These are phyloP conservation scores for Nestor notabilis DNA, from an alignment of 2,113 vertebrate species.

Conservation along the genomic window DNA sequence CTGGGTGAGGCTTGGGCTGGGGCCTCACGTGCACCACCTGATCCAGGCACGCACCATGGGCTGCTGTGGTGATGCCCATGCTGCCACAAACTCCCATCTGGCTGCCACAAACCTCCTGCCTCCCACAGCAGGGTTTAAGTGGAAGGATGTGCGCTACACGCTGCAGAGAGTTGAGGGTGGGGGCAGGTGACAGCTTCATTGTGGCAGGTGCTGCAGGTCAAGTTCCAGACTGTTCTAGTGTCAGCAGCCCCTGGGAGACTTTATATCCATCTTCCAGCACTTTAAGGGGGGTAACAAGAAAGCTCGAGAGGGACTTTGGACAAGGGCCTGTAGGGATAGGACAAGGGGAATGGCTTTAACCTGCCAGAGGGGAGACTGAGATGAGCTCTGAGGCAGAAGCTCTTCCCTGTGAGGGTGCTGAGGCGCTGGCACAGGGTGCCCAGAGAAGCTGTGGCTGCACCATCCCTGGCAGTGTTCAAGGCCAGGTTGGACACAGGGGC, in stretches of 20 bases:
- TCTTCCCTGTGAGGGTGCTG: too few species aligned
- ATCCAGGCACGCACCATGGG: background rate
- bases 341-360: too few species aligned
- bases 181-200: background rate
- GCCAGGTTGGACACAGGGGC: too few species aligned
- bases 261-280: too few species aligned
- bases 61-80: fast-evolving
- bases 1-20: background rate
- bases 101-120: background rate
- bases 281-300: background rate
- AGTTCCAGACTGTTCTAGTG: background rate
- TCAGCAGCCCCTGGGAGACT: background rate
- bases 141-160: fast-evolving
- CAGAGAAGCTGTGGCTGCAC: too few species aligned
- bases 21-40: background rate
- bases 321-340: background rate
- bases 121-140: background rate
- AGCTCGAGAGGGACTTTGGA: background rate
- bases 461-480: too few species aligned
- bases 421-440: too few species aligned
- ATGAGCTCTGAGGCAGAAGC: too few species aligned
- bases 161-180: background rate
- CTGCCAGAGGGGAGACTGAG: too few species aligned
- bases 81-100: fast-evolving
- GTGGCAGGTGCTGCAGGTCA: background rate